phyloP scores from a whole-genome alignment of 2,888 invertebrate species.

The Drosophila helvetica region DNA sequence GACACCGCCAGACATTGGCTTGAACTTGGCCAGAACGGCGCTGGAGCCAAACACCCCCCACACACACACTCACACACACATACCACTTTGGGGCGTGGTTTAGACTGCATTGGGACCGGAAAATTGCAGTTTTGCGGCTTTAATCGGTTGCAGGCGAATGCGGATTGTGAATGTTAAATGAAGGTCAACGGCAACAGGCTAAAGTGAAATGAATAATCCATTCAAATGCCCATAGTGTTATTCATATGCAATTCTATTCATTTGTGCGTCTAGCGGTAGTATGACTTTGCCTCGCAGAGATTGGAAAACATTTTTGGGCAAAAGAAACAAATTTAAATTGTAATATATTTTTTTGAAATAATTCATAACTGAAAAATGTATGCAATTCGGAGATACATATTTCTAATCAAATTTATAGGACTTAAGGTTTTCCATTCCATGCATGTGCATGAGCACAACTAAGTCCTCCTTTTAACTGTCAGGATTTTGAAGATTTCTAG shows the following conservation, averaged over 20 bases:
- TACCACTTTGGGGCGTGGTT: background rate
- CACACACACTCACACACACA: too few relatives aligned
- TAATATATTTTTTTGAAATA: background rate
- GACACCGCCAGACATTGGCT: slow-evolving; percentile 48
- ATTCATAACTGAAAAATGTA: background rate
- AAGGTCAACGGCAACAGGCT: slow-evolving; percentile 26
- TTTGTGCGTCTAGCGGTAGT: background rate
- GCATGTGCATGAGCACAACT: too few relatives aligned
- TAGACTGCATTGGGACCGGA: background rate
- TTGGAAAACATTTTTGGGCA: slow-evolving; percentile 1
- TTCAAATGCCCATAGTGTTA: slow-evolving; percentile 5
- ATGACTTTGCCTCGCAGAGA: background rate
- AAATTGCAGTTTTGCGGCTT: slow-evolving; percentile 30
- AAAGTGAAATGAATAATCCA: slow-evolving; percentile 19
- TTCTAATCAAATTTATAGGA: background rate
- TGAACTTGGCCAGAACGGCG: slow-evolving; percentile 38
- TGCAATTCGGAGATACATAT: background rate
- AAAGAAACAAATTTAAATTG: background rate
- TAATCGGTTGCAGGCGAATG: slow-evolving; percentile 6
- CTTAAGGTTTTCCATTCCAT: background rate
- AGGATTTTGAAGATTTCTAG: too few relatives aligned
- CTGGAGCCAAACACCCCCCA: slow-evolving; percentile 13
- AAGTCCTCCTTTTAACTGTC: too few relatives aligned
- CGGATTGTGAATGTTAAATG: slow-evolving; percentile 8
- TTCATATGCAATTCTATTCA: slow-evolving; percentile 13